Evolutionary conservation across 2,888 invertebrate genomes (phyloP), one percentile per base, ranked within the genome.

Genomic region (Bellardia pandia): DNA sequence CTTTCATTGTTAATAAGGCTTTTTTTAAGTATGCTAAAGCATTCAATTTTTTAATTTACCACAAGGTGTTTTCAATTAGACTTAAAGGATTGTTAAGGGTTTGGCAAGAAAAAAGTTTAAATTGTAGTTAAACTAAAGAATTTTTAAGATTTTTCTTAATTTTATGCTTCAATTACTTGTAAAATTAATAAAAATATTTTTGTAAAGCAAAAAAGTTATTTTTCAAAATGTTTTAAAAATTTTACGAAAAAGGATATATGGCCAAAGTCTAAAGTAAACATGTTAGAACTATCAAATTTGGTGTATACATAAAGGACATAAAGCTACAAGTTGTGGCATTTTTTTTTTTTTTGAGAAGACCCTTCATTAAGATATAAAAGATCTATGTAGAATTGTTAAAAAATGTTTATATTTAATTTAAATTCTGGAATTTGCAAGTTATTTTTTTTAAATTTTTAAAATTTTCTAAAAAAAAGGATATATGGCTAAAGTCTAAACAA

Each of bases 41-140:
- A 58, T 56, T 33, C 1, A 53, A 33, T 23, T 60, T 71, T 56
- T 72, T 80, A 72, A 72, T 80, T 72, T 64, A 37, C 80, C 80
- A 72, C 64, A 72, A 81, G 64, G 42, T 72, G 71, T 33, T 64
- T 72, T 72, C 72, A 80, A 80, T 72, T 64, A 64, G 72, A 62
- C 71, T 72, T 72, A 33, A 72, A 64, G 72, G 33, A 48, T 23
- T 23, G 51, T 16, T 48, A 33, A 16, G 37, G n/a, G n/a, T 5
- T 53, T 42, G 33, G 6, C 42, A 58, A 11, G 45, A n/a, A 37
- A 62, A 9, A 3, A 33, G 30, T 6, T 23, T 23, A 58, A 9
- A 58, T 11, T 30, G 23, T 6, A 1, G 16, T 56, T 58, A 30
- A 30, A n/a, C 11, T 45, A 45, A 9, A 7, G 9, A 45, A 37